These are phyloP conservation scores for Macrobrachium nipponense DNA, from an alignment of 1,140 invertebrate species.

Conservation along the genomic window DNA sequence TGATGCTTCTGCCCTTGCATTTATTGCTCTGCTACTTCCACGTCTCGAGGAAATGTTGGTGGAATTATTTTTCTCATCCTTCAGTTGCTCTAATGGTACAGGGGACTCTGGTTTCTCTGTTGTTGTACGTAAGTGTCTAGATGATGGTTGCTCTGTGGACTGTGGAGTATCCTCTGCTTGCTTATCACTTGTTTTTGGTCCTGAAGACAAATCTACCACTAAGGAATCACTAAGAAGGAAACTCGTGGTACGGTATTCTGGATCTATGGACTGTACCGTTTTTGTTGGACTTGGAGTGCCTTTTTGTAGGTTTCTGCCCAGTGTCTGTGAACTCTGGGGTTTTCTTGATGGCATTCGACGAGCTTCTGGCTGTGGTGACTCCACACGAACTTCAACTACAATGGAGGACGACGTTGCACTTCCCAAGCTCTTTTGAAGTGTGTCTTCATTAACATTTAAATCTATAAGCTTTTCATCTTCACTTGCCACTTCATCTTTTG, in stretches of 20 bases:
- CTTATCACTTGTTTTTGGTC: background rate
- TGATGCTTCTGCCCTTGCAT: too few species aligned
- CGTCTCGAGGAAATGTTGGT: too few species aligned
- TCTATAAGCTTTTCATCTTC: background rate
- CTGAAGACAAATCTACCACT: background rate
- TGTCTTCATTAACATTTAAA: background rate
- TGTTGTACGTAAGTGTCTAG: background rate
- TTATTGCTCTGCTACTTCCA: too few species aligned
- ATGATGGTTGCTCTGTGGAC: background rate
- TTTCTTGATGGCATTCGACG: background rate
- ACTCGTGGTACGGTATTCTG: conserved; percentile 1
- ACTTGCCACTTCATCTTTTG: background rate
- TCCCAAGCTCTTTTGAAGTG: conserved; percentile 1
- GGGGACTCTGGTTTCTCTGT: background rate
- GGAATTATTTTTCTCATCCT: too few species aligned
- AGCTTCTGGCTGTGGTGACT: conserved; percentile 24
- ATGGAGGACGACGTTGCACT: conserved; percentile 41
- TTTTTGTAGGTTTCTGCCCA: background rate
- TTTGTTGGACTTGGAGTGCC: background rate
- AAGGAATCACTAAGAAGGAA: conserved; percentile 6
- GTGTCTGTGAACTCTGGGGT: background rate
- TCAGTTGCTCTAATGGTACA: too few species aligned
- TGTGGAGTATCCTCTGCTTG: background rate
- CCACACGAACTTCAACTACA: conserved; percentile 45
- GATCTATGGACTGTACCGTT: background rate